A percentile compares a stretch with the other conserved stretches of the same genome.
phyloP scores from a whole-genome alignment of 1,140 invertebrate species.

The Eupristina koningsbergeri region DNA sequence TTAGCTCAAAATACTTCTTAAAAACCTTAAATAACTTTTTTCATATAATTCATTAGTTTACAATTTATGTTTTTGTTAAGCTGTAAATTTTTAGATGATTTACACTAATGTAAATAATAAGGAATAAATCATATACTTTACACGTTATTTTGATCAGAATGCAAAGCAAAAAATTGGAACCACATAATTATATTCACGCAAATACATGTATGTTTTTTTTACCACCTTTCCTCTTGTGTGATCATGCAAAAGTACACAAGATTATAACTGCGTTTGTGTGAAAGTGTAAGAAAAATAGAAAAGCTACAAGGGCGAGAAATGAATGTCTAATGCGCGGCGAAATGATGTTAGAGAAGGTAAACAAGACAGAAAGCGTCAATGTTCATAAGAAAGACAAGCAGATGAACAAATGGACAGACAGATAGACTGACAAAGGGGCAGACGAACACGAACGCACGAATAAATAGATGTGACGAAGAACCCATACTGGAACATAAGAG shows the following conservation, averaged over 20 bases:
- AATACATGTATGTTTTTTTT: not conserved
- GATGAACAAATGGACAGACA: slow-evolving; percentile 57
- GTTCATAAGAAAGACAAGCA: slow-evolving; percentile 58
- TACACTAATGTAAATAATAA: no score
- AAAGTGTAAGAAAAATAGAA: no score
- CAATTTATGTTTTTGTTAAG: no score
- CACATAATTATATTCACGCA: not conserved
- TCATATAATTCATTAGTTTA: no score
- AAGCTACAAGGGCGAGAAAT: slow-evolving; percentile 54
- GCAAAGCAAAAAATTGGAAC: not conserved
- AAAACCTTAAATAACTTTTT: no score
- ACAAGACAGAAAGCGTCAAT: not conserved
- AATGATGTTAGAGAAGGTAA: slow-evolving; percentile 29
- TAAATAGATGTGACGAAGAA: slow-evolving; percentile 52
- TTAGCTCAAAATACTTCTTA: no score
- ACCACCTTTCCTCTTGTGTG: no score
- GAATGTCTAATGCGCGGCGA: slow-evolving; percentile 68
- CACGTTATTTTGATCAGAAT: not conserved
- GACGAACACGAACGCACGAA: slow-evolving; percentile 54
- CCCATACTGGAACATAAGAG: slow-evolving; percentile 54
- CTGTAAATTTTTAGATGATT: no score
- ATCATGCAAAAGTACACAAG: no score
- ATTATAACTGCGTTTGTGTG: not conserved
- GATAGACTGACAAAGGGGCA: slow-evolving; percentile 59
- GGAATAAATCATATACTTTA: no score